These are phyloP conservation scores for Octopus bimaculoides DNA, from an alignment of 1,140 invertebrate genomes.

Conservation along the genomic window DNA sequence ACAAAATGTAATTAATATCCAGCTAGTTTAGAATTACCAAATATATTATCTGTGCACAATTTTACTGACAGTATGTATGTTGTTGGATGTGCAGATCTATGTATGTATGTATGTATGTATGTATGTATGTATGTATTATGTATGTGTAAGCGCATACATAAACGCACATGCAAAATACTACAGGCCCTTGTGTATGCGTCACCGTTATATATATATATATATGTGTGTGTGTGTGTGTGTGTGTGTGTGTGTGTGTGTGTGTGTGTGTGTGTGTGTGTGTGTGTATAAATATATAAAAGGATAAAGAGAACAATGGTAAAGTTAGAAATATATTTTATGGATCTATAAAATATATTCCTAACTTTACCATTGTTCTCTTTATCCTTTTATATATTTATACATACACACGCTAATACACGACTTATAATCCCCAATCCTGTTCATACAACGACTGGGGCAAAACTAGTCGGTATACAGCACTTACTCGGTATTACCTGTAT, in stretches of 20 bases:
- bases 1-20: background rate
- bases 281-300: background rate
- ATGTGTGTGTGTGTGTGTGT: background rate
- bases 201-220: background rate
- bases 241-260: background rate
- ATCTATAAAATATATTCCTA: too few relatives aligned
- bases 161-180: background rate
- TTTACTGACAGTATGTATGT: background rate
- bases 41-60: background rate
- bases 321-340: too few relatives aligned
- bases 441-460: too few relatives aligned
- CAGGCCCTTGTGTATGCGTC: background rate
- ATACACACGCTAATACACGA: too few relatives aligned
- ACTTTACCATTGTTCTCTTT: too few relatives aligned
- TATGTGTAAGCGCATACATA: background rate
- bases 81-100: background rate
- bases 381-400: too few relatives aligned
- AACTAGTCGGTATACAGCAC: too few relatives aligned
- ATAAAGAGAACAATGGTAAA: background rate
- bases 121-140: background rate
- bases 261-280: background rate
- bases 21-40: background rate
- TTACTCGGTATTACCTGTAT: too few relatives aligned
- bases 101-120: background rate
- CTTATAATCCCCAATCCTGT: too few relatives aligned